Percentiles rank a stretch among this genome's conserved stretches.
phyloP scores from a whole-genome alignment of 1,140 invertebrate genomes.

The Lasioglossum baleicum region DNA sequence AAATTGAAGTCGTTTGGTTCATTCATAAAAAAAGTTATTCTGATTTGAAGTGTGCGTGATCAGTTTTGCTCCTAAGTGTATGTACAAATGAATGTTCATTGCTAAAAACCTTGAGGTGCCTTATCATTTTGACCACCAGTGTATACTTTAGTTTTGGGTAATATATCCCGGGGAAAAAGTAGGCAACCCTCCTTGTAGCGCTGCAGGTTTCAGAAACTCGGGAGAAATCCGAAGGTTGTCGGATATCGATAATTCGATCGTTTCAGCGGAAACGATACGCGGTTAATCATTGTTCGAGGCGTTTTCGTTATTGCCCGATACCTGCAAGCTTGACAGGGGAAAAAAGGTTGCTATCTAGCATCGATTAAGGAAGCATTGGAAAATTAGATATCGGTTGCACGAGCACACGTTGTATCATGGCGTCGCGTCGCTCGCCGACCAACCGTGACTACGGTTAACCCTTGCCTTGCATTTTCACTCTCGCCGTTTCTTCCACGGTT shows the following conservation, averaged over 20 bases:
- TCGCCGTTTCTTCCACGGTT: neutral
- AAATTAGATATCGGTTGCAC: conserved; percentile 11
- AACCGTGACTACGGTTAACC: conserved; percentile 39
- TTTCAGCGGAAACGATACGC: neutral
- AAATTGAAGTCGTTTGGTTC: too few relatives aligned
- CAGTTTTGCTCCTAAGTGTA: too few relatives aligned
- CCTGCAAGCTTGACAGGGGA: neutral
- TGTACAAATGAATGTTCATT: too few relatives aligned
- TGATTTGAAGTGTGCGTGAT: too few relatives aligned
- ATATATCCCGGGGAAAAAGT: too few relatives aligned
- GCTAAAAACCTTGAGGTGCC: too few relatives aligned
- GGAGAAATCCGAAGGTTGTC: neutral
- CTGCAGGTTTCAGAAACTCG: neutral
- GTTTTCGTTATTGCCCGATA: neutral
- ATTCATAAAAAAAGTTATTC: too few relatives aligned
- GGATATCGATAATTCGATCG: neutral
- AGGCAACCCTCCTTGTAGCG: too few relatives aligned
- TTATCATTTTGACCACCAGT: too few relatives aligned
- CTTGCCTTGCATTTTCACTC: conserved; percentile 42
- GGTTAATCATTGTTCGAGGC: neutral
- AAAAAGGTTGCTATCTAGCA: neutral
- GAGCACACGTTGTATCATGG: neutral
- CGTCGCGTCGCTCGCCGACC: conserved; percentile 11
- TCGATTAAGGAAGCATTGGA: conserved; percentile 28
- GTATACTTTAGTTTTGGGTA: too few relatives aligned